Evolutionary conservation across 2,113 vertebrate genomes (phyloP).

Genomic region (Brachypteracias leptosomus): DNA sequence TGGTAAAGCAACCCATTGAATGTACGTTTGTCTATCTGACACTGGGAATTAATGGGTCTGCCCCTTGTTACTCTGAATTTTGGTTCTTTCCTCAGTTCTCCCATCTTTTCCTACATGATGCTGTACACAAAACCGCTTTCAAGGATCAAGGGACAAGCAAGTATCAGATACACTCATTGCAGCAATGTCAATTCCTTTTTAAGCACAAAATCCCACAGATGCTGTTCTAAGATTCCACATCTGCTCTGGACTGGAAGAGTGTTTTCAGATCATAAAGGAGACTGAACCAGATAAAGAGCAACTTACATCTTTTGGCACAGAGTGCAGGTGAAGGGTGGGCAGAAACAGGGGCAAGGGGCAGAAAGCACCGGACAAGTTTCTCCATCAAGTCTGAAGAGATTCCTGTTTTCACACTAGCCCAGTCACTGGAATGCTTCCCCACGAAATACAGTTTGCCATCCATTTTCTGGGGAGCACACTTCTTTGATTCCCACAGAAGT

Average conservation of each 20-base stretch:
- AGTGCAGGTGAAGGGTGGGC: neutral
- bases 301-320: slow-evolving; percentile 5
- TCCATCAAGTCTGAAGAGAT: neutral
- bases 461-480: neutral
- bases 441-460: neutral
- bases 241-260: neutral
- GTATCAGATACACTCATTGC: neutral
- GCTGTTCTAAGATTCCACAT: slow-evolving; percentile 6
- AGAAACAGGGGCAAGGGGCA: neutral
- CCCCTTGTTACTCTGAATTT: neutral
- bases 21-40: neutral
- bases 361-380: neutral
- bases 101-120: neutral
- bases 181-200: neutral
- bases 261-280: slow-evolving; percentile 9
- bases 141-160: neutral
- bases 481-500: neutral
- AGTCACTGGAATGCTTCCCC: neutral
- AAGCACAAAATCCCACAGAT: slow-evolving; percentile 21
- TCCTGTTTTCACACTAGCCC: neutral
- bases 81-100: neutral
- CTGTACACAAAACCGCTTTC: neutral
- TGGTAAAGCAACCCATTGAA: neutral
- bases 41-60: neutral
- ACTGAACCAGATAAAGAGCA: neutral